Evolutionary conservation across 2,797 vertebrate species (phyloP), one percentile per base, ranked within the genome.

Genomic region (Acipenser oxyrinchus): DNA sequence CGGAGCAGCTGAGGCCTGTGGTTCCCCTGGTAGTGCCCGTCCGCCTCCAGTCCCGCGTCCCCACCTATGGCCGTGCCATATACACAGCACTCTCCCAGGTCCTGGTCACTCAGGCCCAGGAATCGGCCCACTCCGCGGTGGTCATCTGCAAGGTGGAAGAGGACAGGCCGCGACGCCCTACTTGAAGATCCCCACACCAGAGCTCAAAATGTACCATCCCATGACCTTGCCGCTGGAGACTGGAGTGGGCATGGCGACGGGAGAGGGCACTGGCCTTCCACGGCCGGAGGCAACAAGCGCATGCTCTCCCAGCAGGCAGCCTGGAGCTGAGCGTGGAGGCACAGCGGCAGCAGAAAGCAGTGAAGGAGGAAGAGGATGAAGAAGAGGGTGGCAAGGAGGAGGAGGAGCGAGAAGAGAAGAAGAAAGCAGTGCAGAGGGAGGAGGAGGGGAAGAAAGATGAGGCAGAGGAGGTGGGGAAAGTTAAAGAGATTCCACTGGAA

Each of bases 301-400:
- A 95, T 99, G 91, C 91, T 99, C 66, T 99, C 97, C 97, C 97
- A 66, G 97, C 96, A 1, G 96, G 96, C 59, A 99, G 97, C 67
- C 87, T 99, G 77, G 97, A 99, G 78, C 93, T 99, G 15, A 96
- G 94, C 4, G 93, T 93, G 81, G 94, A 95, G 75, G 91, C 93
- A 71, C 94, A 93, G 6, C 92, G 94, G 64, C 95, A 98, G 70
- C 96, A 97, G 78, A 99, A 99, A 86, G 88, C 1, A 63, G 96
- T 99, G 48, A 99, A 99, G 80, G 96, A 99, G 74, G 96, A 99
- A 76, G 94, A 91, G 59, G 90, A 84, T 68, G 87, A 81, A 5
- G 89, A 91, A 68, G 73, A 76, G 58, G 73, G 78, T 12, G 81
- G 76, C 68, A 72, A 49, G 71, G 12, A 12, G 75, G 75, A 48